Conservation (phyloP, 2,113 vertebrate genomes). For the Xiphophorus maculatus region DNA sequence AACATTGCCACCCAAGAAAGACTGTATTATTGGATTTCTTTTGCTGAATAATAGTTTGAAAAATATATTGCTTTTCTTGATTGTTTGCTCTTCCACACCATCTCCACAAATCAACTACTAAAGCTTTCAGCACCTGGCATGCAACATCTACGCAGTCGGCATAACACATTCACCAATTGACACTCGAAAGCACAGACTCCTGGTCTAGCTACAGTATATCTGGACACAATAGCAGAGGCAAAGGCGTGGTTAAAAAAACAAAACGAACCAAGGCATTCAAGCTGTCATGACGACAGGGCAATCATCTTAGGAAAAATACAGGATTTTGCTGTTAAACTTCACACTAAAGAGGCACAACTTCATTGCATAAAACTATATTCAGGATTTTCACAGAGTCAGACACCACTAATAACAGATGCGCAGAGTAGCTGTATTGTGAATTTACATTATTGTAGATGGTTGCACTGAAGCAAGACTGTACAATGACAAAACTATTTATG, state of each 20-base stretch:
- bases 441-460: constrained; percentile 58
- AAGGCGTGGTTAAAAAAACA: constrained; percentile 27
- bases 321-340: constrained; percentile 60
- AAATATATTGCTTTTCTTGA: constrained; percentile 61
- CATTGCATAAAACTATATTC: constrained; percentile 56
- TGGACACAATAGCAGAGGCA: constrained; percentile 42
- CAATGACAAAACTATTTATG: constrained; percentile 49
- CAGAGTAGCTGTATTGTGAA: constrained; percentile 58
- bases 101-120: constrained; percentile 47
- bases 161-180: constrained; percentile 43
- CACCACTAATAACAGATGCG: constrained; percentile 58
- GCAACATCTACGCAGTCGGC: constrained; percentile 54
- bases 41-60: constrained; percentile 38
- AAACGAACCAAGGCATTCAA: constrained; percentile 5
- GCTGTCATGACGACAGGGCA: constrained; percentile 72
- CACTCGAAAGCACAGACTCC: constrained; percentile 35
- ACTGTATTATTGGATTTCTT: constrained; percentile 54
- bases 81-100: constrained; percentile 32
- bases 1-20: constrained; percentile 55
- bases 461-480: constrained; percentile 45
- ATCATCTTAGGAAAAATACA: constrained; percentile 62
- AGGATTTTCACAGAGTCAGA: constrained; percentile 47
- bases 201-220: constrained; percentile 29
- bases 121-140: constrained; percentile 55
- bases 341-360: constrained; percentile 68